phyloP scores from a whole-genome alignment of 2,113 vertebrate genomes.

The Poicephalus meyeri region DNA sequence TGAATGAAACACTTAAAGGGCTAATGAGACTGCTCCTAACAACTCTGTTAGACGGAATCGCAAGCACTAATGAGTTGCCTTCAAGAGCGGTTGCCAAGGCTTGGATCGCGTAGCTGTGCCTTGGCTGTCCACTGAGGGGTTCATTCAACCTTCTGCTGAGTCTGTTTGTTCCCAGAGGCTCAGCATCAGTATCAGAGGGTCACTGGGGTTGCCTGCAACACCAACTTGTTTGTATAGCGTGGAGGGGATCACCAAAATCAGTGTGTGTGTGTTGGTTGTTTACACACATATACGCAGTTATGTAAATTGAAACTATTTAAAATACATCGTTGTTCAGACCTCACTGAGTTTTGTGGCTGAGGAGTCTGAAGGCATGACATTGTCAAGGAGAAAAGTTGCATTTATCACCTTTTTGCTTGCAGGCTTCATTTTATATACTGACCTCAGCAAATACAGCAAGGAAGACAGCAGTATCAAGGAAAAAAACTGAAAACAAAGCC shows the following conservation, averaged over 20 bases:
- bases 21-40: neutral
- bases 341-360: neutral
- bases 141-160: neutral
- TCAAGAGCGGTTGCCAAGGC: neutral
- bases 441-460: conserved; percentile 29
- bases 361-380: neutral
- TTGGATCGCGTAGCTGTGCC: neutral
- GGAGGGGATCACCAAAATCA: neutral
- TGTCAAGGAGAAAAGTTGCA: conserved; percentile 10
- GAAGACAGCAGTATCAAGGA: conserved; percentile 6
- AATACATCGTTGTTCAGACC: neutral
- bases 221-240: neutral
- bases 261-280: neutral
- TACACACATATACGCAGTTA: neutral
- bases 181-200: neutral
- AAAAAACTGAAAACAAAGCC: conserved; percentile 43
- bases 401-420: conserved; percentile 31
- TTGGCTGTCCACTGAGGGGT: neutral
- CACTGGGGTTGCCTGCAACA: neutral
- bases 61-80: neutral
- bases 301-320: neutral
- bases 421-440: neutral
- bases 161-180: neutral
- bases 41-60: neutral
- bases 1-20: neutral